Percentiles rank a stretch among this genome's conserved stretches.
These are phyloP conservation scores for Cataglyphis rosenhaueri DNA, from an alignment of 2,888 invertebrate genomes.

Conservation along the genomic window DNA sequence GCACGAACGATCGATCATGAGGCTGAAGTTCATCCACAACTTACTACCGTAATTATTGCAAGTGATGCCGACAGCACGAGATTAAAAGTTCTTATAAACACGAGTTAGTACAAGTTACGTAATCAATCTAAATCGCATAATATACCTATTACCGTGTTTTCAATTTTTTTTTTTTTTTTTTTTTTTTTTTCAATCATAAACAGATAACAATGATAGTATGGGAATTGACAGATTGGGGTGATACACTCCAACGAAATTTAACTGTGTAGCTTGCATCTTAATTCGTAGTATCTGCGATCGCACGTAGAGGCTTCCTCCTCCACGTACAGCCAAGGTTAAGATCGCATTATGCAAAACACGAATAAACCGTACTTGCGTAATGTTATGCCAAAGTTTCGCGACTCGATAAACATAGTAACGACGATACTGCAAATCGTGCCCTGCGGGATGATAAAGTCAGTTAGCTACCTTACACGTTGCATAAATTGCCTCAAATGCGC, in stretches of 20 bases:
- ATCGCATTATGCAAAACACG: conserved; percentile 79
- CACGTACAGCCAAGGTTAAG: conserved; percentile 64
- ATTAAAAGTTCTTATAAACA: conserved; percentile 53
- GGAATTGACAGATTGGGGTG: not conserved
- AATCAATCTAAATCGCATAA: conserved; percentile 45
- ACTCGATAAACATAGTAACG: conserved; percentile 68
- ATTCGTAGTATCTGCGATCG: conserved; percentile 9
- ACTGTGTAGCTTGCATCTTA: conserved; percentile 4
- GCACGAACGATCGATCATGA: conserved; percentile 68
- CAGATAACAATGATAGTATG: not conserved
- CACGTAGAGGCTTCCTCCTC: not conserved
- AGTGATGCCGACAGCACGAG: conserved; percentile 63
- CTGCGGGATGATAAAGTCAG: conserved; percentile 30
- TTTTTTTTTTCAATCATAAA: not conserved
- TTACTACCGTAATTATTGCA: conserved; percentile 72
- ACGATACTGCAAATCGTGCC: conserved; percentile 56
- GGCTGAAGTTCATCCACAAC: conserved; percentile 64
- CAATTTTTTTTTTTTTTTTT: not conserved
- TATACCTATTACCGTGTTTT: conserved; percentile 32
- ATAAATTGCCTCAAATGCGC: not conserved
- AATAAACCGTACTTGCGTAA: conserved; percentile 75
- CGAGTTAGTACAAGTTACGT: conserved; percentile 40
- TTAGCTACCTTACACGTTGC: conserved; percentile 15
- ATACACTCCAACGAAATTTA: not conserved
- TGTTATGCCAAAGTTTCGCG: conserved; percentile 61